A percentile compares a stretch with the other conserved stretches of the same genome.
phyloP scores from a whole-genome alignment of 2,113 vertebrate species.

The Prochilodus magdalenae region DNA sequence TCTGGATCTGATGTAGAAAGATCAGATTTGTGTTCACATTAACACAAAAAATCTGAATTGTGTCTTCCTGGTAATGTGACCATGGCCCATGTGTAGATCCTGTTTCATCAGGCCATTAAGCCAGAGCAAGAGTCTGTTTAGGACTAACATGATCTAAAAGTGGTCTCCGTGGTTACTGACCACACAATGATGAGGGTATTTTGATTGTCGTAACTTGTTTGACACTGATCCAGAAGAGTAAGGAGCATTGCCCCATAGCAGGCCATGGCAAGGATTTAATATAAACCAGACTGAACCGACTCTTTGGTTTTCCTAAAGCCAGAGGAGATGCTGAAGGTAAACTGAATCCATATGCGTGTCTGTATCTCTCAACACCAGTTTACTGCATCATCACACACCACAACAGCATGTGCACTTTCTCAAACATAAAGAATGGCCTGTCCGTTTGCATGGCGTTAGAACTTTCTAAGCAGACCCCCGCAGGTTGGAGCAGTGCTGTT shows the following conservation, averaged over 20 bases:
- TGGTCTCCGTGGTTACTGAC: too few species aligned
- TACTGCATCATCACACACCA: not conserved
- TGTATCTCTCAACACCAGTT: not conserved
- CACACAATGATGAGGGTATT: not conserved
- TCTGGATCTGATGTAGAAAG: too few species aligned
- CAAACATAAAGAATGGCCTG: not conserved
- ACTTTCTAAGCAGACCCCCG: not conserved
- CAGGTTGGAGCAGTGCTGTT: not conserved
- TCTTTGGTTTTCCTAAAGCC: not conserved
- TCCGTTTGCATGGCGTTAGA: not conserved
- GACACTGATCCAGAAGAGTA: not conserved
- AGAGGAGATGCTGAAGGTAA: not conserved
- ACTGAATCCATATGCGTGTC: not conserved
- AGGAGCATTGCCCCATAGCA: not conserved
- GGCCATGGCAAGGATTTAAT: constrained; percentile 1
- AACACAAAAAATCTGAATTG: too few species aligned
- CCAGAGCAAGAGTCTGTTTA: too few species aligned
- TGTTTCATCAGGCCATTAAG: too few species aligned
- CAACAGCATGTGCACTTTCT: not conserved
- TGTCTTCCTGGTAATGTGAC: too few species aligned
- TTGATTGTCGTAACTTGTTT: not conserved
- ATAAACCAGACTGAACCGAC: not conserved
- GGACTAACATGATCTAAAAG: too few species aligned
- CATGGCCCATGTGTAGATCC: too few species aligned
- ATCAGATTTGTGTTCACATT: too few species aligned